phyloP scores from a whole-genome alignment of 2,113 vertebrate species.

The Damaliscus lunatus region DNA sequence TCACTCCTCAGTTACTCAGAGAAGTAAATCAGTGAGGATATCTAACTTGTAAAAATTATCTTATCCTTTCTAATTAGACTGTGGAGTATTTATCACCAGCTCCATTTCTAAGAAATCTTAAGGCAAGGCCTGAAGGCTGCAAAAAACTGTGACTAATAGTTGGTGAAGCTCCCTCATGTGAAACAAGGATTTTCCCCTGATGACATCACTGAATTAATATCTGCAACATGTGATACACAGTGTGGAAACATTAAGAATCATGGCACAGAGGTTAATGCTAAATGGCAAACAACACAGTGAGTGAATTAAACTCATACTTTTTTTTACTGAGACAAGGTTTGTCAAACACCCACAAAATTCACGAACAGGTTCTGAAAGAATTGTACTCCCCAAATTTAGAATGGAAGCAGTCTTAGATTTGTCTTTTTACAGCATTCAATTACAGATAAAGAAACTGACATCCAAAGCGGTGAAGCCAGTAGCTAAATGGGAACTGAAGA shows the following conservation, averaged over 20 bases:
- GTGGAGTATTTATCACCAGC: not conserved
- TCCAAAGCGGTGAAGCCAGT: not conserved
- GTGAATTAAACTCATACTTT: not conserved
- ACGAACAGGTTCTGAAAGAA: not conserved
- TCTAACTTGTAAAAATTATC: not conserved
- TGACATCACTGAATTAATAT: not conserved
- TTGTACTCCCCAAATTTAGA: not conserved
- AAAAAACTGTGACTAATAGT: not conserved
- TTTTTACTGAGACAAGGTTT: not conserved
- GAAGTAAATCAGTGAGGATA: not conserved
- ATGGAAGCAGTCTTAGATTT: not conserved
- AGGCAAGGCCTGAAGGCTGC: not conserved
- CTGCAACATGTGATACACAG: not conserved
- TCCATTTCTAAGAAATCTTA: slow-evolving; percentile 15
- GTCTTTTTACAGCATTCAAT: not conserved
- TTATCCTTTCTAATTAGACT: not conserved
- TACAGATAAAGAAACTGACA: not conserved
- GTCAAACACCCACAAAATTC: not conserved
- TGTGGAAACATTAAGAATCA: not conserved
- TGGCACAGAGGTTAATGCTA: not conserved
- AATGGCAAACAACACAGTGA: not conserved
- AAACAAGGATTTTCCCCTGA: not conserved
- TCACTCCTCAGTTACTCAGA: not conserved
- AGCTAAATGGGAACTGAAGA: not conserved
- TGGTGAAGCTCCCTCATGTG: not conserved